Conservation (phyloP, 2,797 vertebrate genomes). For the Cuculus canorus region DNA sequence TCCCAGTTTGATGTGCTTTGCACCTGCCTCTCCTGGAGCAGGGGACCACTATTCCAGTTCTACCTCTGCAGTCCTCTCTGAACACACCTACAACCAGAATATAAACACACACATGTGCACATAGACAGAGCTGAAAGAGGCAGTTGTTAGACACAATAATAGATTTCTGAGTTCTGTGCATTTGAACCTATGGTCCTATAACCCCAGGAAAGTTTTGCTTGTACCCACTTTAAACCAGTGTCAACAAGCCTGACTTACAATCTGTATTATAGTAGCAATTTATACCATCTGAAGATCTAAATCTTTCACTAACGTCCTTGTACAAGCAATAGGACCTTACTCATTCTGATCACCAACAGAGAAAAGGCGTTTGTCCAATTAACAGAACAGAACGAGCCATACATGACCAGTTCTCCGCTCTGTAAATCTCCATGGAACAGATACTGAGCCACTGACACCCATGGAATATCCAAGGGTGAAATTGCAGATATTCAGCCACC, state of each 20-base stretch:
- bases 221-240: neutral
- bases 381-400: neutral
- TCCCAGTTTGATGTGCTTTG: neutral
- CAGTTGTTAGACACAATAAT: neutral
- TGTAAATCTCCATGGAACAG: neutral
- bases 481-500: neutral
- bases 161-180: neutral
- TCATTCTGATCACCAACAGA: neutral
- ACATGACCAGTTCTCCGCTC: fast-evolving
- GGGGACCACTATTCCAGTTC: neutral
- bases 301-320: neutral
- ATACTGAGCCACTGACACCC: neutral
- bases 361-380: neutral
- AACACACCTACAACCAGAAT: neutral
- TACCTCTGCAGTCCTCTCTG: neutral
- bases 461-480: neutral
- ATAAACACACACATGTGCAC: too few relatives aligned
- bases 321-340: neutral
- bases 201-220: neutral
- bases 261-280: neutral
- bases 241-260: neutral
- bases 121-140: too few relatives aligned
- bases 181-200: neutral
- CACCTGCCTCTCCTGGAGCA: neutral
- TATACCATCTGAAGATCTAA: neutral